Base-by-base conservation (phyloP, 2,888 invertebrate species). In the Tenthredo scrophulariae region DNA sequence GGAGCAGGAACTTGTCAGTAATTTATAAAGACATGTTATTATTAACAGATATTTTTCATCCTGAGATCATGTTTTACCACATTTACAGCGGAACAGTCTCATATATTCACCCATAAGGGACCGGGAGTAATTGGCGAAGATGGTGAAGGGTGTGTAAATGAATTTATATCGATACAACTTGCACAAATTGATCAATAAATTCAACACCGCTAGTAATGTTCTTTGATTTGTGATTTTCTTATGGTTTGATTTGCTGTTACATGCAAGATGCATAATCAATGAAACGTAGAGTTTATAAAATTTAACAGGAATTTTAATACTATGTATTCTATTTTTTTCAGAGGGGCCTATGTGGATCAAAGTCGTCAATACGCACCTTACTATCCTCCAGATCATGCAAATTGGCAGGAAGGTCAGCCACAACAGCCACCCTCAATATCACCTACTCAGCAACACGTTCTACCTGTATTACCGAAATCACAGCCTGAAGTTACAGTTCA, bases 41-140 rank as follows among this genome's bases (percentile, higher is more conserved):
- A 67, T 7, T 33, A 13, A 33, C 5, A 26, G 6, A 67, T 67
- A 67, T 40, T n/a, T 43, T 40, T 43, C 43, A 43, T 43, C 13
- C n/a, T 43, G 9, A 43, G 15, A 22, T 43, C 43, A 74, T 43
- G 37, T 77, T 29, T 33, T 22, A 15, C 7, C 18, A 77, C 18
- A 58, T 43, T 85, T 58, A 67, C 54, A 85, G 85, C 26, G n/a
- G 91, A 91, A 77, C 90, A 91, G 65, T 88, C 91, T 4, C 88
- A 88, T 77, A 91, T 92, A 86, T 93, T 92, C 83, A 92, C 91
- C 85, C 92, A 91, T 62, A 92, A 92, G 84, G 90, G 89, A 84
- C 87, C 91, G 2, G 89, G 91, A 26, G 89, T 92, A 5, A 87
- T 91, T 33, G 89, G 88, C 10, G 90, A 92, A 86, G 89, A 88